phyloP scores from a whole-genome alignment of 2,888 invertebrate genomes.

The Troides helena region DNA sequence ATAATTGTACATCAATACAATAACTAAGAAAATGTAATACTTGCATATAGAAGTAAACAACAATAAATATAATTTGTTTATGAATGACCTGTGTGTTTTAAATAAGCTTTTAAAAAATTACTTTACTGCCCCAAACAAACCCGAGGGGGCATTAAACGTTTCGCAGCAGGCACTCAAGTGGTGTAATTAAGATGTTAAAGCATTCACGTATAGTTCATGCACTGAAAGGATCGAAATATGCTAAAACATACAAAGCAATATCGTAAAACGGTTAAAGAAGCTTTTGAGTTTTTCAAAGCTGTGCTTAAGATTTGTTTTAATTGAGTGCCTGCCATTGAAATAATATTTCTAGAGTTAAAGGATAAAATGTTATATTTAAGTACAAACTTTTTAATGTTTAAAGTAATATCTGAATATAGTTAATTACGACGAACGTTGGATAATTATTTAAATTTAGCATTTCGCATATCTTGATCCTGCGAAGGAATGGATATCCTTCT shows the following conservation, averaged over 20 bases:
- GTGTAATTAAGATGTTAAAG: conserved; percentile 65
- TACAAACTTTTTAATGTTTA: neutral
- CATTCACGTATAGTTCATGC: conserved; percentile 43
- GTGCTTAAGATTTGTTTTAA: conserved; percentile 1
- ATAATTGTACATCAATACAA: neutral
- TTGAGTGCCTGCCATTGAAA: neutral
- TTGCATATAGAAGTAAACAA: neutral
- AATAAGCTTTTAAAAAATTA: conserved; percentile 28
- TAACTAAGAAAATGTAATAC: neutral
- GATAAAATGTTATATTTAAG: neutral
- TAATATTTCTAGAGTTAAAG: neutral
- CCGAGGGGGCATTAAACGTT: conserved; percentile 24
- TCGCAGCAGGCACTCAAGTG: conserved; percentile 45
- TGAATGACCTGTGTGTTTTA: conserved; percentile 8
- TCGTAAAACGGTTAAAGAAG: conserved; percentile 5
- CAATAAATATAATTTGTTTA: neutral
- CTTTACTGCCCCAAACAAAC: conserved; percentile 17
- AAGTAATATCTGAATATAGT: neutral
- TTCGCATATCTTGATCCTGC: too few relatives aligned
- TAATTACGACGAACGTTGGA: too few relatives aligned
- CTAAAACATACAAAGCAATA: conserved; percentile 15
- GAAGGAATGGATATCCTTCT: too few relatives aligned
- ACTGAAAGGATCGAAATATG: conserved; percentile 13
- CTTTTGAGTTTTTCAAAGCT: neutral
- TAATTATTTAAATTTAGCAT: too few relatives aligned